Evolutionary conservation across 2,888 invertebrate species (phyloP).

Genomic region (Callyntrura guangdongensis): DNA sequence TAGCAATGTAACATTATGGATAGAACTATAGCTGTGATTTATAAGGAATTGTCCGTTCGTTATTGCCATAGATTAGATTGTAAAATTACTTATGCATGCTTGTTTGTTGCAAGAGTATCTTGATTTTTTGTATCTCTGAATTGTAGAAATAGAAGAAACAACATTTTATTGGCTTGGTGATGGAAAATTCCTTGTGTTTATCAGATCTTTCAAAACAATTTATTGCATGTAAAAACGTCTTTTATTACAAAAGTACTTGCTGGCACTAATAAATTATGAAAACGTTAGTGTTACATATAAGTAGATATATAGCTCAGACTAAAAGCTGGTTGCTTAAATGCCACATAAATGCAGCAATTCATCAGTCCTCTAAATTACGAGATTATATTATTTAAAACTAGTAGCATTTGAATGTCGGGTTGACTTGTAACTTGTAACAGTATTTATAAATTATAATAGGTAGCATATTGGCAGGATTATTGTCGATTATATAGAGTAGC

Average conservation of each 20-base stretch:
- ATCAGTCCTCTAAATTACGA: conserved; percentile 36
- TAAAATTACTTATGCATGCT: too few species aligned
- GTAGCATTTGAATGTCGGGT: neutral
- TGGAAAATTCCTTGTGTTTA: neutral
- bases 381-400: conserved; percentile 6
- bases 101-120: too few species aligned
- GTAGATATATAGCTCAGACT: conserved; percentile 13
- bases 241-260: conserved; percentile 23
- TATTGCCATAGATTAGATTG: too few species aligned
- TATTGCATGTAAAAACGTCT: conserved; percentile 8
- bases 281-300: conserved; percentile 7
- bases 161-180: too few species aligned
- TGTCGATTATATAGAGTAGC: conserved; percentile 38
- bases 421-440: neutral
- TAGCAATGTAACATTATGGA: too few species aligned
- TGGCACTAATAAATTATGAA: conserved; percentile 9
- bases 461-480: conserved; percentile 71
- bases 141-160: too few species aligned
- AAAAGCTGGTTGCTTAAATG: neutral
- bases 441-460: conserved; percentile 14
- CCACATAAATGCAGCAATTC: neutral
- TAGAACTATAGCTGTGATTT: too few species aligned
- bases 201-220: neutral
- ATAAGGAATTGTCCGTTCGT: too few species aligned
- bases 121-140: too few species aligned